These are phyloP conservation scores for Oscheius sp. DNA, from an alignment of 2,888 invertebrate species.

Conservation along the genomic window DNA sequence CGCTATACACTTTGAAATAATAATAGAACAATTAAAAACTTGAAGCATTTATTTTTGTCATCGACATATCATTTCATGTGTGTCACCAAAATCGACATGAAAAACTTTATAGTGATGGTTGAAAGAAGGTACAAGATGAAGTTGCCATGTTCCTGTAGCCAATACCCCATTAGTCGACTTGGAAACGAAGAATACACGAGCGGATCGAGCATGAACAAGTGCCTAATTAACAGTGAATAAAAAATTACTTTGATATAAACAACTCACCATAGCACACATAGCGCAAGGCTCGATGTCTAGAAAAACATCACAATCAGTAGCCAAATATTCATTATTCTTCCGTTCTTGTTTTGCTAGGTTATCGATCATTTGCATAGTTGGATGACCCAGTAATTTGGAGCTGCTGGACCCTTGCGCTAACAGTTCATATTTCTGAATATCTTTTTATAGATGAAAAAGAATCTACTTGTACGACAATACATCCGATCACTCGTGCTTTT, in stretches of 20 bases:
- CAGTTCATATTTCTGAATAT: constrained; percentile 1
- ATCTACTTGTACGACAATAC: constrained; percentile 40
- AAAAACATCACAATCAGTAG: constrained; percentile 46
- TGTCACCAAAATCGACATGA: constrained; percentile 19
- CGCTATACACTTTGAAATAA: too few relatives aligned
- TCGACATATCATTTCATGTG: too few relatives aligned
- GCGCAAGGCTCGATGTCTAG: constrained; percentile 43
- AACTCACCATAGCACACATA: constrained; percentile 47
- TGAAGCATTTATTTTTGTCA: neutral
- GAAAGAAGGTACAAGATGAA: constrained; percentile 41
- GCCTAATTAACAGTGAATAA: constrained; percentile 27
- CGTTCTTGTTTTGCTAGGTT: constrained; percentile 26
- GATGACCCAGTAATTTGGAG: constrained; percentile 33
- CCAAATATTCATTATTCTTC: constrained; percentile 35
- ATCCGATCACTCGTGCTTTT: constrained; percentile 27
- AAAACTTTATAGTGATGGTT: constrained; percentile 52
- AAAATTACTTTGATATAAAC: neutral
- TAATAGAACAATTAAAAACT: neutral
- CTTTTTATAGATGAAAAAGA: neutral
- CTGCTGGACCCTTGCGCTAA: constrained; percentile 19
- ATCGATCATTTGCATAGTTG: constrained; percentile 44
- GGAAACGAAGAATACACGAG: constrained; percentile 35
- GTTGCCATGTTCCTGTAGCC: constrained; percentile 38
- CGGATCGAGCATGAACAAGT: constrained; percentile 45
- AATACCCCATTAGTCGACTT: constrained; percentile 39